Conservation (phyloP, 2,797 vertebrate species). For the Lycodopsis pacificus region DNA sequence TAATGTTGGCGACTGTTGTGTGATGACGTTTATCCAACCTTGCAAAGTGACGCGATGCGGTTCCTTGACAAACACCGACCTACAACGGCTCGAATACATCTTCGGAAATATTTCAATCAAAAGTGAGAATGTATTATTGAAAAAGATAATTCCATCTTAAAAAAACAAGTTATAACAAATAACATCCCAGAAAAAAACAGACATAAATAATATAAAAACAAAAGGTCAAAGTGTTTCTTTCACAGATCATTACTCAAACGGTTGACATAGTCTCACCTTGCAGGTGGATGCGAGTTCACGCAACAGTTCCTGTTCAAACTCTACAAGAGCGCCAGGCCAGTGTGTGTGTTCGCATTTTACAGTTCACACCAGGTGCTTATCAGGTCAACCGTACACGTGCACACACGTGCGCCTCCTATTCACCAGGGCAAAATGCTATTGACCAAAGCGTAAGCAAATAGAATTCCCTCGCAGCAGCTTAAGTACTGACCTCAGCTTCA, state of each 20-base stretch:
- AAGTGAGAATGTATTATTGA: neutral
- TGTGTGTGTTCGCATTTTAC: slow-evolving; percentile 17
- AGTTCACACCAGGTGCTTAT: slow-evolving; percentile 23
- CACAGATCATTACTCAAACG: neutral
- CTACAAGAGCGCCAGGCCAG: no score
- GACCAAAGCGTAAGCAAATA: slow-evolving; percentile 5
- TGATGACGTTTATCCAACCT: neutral
- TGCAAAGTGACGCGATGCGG: neutral
- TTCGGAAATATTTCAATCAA: neutral
- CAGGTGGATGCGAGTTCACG: slow-evolving; percentile 2
- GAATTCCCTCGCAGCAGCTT: neutral
- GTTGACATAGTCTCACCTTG: slow-evolving; percentile 6
- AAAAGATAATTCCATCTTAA: neutral
- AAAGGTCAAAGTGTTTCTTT: neutral
- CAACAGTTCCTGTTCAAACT: slow-evolving; percentile 24
- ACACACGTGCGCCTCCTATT: neutral
- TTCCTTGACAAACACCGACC: neutral
- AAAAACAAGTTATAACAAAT: neutral
- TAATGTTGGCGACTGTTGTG: neutral
- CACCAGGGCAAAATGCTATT: neutral
- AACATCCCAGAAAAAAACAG: neutral
- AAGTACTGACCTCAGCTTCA: neutral
- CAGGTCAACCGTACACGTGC: neutral
- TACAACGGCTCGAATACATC: neutral
- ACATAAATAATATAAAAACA: neutral